These are phyloP conservation scores for Dasysyrphus tricinctus DNA, from an alignment of 2,888 invertebrate species.

Conservation along the genomic window DNA sequence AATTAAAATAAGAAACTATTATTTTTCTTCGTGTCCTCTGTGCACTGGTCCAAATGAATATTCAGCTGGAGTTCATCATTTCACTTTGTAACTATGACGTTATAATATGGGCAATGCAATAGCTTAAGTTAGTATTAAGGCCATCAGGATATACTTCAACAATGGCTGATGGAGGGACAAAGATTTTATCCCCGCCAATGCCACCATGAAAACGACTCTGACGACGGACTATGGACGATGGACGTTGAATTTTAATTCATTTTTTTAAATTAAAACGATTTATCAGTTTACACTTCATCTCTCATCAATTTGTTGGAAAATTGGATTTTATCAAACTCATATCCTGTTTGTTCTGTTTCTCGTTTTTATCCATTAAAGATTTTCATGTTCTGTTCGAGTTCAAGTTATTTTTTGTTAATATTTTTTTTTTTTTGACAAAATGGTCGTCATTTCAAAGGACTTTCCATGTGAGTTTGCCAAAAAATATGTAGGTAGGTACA, in stretches of 20 bases:
- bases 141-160: background rate
- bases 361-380: conserved; percentile 47
- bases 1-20: background rate
- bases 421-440: background rate
- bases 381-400: conserved; percentile 20
- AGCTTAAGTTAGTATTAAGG: background rate
- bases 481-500: background rate
- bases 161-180: background rate
- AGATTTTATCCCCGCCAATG: background rate
- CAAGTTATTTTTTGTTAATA: background rate
- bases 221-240: background rate
- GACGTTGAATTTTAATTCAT: conserved; percentile 69
- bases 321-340: conserved; percentile 71
- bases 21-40: background rate
- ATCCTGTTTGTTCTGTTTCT: conserved; percentile 46
- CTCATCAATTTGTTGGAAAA: conserved; percentile 73
- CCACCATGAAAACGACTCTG: background rate
- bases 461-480: conserved; percentile 28
- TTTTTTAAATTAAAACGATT: conserved; percentile 74
- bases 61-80: conserved; percentile 34
- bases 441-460: conserved; percentile 49
- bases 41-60: background rate
- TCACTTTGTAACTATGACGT: conserved; percentile 15
- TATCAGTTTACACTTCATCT: conserved; percentile 73
- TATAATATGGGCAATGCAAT: background rate